Evolutionary conservation across 2,113 vertebrate species (phyloP), one percentile per base, ranked within the genome.

Genomic region (Uropsilus gracilis): DNA sequence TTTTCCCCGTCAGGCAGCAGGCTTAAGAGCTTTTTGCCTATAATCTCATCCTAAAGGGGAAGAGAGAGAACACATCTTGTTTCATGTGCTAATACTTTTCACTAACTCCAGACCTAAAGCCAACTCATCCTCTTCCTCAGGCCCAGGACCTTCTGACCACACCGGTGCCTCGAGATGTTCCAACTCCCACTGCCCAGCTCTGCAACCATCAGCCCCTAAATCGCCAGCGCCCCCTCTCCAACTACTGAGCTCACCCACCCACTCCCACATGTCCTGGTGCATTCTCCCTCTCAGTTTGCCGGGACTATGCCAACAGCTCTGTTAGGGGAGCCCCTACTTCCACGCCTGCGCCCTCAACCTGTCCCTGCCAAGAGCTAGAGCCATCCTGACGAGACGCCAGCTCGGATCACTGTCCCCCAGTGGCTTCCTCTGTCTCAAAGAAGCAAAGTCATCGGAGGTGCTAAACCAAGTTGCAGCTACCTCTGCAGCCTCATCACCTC

Each of bases 21-120:
- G 98, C 98, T 99, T 95, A 99, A 98, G 98, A 99, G 99, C 97
- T 98, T 99, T 98, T 99, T 99, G 98, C 99, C 99, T 98, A 99
- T 98, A 98, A 99, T 98, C 98, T 99, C 99, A 98, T 98, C 98
- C 99, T 99, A 28, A 17, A 86, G 75, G 78, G 17, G 37, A 20
- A n/a, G 26, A 64, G 34, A 94, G 63, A 83, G 44, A 82, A 32
- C 3, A 64, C 68, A 94, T 94, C 98, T 94, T 97, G 97, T 98
- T 97, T 98, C 95, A 93, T 94, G 93, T 97, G 90, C 59, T 77
- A 94, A 89, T 30, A 73, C 59, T 44, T 8, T 44, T 92, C 57
- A 71, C 26, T 53, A 20, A 30, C 42, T 72, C 37, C 34, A 89
- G 32, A 76, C 3, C n/a, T n/a, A 14, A 48, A 39, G 12, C 22